phyloP scores from a whole-genome alignment of 2,888 invertebrate species.

The Pilophorus perplexus region DNA sequence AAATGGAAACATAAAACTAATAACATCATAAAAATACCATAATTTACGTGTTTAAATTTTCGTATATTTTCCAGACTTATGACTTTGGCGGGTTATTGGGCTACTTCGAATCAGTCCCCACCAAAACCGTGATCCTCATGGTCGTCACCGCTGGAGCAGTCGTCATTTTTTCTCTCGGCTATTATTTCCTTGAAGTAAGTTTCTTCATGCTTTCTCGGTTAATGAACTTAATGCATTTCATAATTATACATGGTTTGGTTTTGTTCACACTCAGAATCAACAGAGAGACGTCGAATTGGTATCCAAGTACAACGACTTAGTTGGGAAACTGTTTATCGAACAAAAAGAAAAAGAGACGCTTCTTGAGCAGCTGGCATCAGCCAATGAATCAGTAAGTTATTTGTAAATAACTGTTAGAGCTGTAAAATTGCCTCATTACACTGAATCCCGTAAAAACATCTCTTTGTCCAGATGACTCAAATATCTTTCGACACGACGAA shows the following conservation, averaged over 20 bases:
- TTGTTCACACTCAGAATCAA: conserved; percentile 55
- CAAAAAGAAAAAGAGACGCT: conserved; percentile 59
- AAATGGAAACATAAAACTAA: too few relatives aligned
- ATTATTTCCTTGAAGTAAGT: conserved; percentile 68
- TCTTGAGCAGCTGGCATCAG: conserved; percentile 56
- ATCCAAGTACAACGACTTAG: conserved; percentile 64
- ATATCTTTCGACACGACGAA: conserved; percentile 26
- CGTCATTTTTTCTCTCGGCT: conserved; percentile 70
- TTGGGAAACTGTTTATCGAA: conserved; percentile 61
- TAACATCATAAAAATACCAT: too few relatives aligned
- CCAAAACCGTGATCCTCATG: background rate
- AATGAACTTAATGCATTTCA: background rate
- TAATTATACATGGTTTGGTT: background rate
- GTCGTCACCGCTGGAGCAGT: conserved; percentile 65
- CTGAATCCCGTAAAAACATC: too few relatives aligned
- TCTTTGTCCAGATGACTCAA: conserved; percentile 27
- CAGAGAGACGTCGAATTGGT: conserved; percentile 69
- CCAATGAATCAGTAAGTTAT: conserved; percentile 52
- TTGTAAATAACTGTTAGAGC: too few relatives aligned
- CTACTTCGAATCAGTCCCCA: background rate
- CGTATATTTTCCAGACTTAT: background rate
- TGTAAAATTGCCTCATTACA: too few relatives aligned
- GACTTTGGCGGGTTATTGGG: background rate
- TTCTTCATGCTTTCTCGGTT: background rate
- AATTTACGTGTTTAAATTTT: too few relatives aligned